A percentile compares a stretch with the other conserved stretches of the same genome.
phyloP scores from a whole-genome alignment of 2,113 vertebrate genomes.

The Mirounga angustirostris region DNA sequence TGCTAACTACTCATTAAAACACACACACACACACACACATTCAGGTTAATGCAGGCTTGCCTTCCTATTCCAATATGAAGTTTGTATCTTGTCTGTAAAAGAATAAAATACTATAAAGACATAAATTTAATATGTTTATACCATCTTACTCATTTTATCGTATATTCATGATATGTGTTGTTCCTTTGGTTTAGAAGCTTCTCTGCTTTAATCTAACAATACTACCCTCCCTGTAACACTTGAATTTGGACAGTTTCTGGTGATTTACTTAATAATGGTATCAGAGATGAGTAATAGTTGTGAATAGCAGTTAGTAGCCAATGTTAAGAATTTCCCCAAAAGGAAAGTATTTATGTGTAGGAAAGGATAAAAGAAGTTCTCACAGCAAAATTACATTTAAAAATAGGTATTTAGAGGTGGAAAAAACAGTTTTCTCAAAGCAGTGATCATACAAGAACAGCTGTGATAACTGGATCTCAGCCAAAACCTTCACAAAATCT shows the following conservation, averaged over 20 bases:
- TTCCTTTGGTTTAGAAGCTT: neutral
- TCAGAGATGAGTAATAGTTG: neutral
- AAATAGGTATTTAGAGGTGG: conserved; percentile 11
- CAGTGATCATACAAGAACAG: conserved; percentile 45
- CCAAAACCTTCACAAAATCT: conserved; percentile 63
- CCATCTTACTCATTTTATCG: neutral
- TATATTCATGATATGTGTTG: neutral
- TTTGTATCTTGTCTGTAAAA: neutral
- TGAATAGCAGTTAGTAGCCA: neutral
- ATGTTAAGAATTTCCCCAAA: neutral
- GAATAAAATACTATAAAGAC: neutral
- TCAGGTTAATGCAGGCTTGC: neutral
- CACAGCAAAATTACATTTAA: neutral
- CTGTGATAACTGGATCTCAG: conserved; percentile 54
- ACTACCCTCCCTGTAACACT: neutral
- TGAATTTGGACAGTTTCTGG: neutral
- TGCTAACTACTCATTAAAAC: neutral
- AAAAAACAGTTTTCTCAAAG: conserved; percentile 43
- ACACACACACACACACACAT: neutral
- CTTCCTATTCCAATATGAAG: neutral
- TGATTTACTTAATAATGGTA: neutral
- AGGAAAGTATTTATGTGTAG: neutral
- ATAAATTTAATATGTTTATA: neutral
- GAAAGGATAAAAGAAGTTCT: neutral
- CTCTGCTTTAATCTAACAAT: neutral